phyloP scores from a whole-genome alignment of 2,113 vertebrate species.

The Laticauda colubrina region DNA sequence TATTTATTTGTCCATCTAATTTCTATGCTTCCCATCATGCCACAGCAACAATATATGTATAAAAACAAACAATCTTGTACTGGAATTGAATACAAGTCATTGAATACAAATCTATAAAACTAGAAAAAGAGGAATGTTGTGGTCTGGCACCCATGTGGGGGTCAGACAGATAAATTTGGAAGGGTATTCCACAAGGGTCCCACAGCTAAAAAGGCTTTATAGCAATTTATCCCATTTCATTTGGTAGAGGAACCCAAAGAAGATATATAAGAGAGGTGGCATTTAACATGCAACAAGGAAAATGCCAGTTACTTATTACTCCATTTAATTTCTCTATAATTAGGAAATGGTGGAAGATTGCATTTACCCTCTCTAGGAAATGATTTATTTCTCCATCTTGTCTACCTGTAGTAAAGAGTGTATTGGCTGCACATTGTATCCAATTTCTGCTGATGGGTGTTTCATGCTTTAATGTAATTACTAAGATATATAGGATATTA shows the following conservation, averaged over 20 bases:
- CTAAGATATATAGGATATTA: rapidly evolving
- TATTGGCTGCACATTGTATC: neutral
- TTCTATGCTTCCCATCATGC: neutral
- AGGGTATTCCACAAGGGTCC: neutral
- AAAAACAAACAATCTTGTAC: neutral
- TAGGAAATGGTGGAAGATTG: neutral
- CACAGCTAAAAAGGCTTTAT: neutral
- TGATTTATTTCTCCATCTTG: neutral
- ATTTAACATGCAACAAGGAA: neutral
- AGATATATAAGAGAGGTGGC: neutral
- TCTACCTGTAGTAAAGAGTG: neutral
- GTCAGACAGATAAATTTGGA: neutral
- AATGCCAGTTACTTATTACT: too few species aligned
- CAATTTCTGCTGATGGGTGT: neutral
- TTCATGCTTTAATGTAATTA: neutral
- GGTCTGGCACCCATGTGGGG: neutral
- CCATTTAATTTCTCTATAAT: neutral
- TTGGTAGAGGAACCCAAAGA: neutral
- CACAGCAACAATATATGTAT: neutral
- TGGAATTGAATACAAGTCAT: neutral
- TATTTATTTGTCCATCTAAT: neutral
- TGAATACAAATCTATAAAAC: neutral
- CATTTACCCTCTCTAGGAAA: neutral
- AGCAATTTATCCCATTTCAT: neutral
- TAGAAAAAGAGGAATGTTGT: neutral